Evolutionary conservation across 2,888 invertebrate genomes (phyloP).

Genomic region (Acanthosepion pharaonis): DNA sequence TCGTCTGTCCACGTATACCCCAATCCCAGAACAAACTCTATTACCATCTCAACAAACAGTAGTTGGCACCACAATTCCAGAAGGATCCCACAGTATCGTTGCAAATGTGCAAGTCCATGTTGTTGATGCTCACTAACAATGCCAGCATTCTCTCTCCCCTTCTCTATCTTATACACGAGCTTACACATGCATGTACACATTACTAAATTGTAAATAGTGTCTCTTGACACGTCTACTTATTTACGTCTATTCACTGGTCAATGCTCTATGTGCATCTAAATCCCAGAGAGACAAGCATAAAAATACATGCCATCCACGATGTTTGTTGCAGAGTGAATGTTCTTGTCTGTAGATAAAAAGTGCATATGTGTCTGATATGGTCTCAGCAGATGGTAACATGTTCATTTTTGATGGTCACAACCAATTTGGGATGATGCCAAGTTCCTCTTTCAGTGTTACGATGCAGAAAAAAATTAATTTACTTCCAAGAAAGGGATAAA

Average conservation of each 20-base stretch:
- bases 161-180: neutral
- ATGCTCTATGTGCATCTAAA: neutral
- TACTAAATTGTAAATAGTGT: constrained; percentile 13
- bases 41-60: constrained; percentile 65
- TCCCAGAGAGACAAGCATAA: neutral
- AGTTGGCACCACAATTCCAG: constrained; percentile 57
- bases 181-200: constrained; percentile 4
- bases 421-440: neutral
- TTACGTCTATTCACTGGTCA: neutral
- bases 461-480: too few species aligned
- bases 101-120: constrained; percentile 94
- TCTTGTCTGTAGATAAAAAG: too few species aligned
- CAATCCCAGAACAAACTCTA: constrained; percentile 68
- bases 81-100: constrained; percentile 80
- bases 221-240: neutral
- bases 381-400: neutral
- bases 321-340: constrained; percentile 1
- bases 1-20: constrained; percentile 59
- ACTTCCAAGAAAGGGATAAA: too few species aligned
- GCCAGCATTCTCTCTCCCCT: neutral
- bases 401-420: neutral
- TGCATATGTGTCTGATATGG: neutral
- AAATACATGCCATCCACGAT: neutral
- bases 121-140: constrained; percentile 80
- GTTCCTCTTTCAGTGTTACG: neutral